Base-by-base conservation (phyloP, 1,140 invertebrate species). In the Zaprionus davidi region DNA sequence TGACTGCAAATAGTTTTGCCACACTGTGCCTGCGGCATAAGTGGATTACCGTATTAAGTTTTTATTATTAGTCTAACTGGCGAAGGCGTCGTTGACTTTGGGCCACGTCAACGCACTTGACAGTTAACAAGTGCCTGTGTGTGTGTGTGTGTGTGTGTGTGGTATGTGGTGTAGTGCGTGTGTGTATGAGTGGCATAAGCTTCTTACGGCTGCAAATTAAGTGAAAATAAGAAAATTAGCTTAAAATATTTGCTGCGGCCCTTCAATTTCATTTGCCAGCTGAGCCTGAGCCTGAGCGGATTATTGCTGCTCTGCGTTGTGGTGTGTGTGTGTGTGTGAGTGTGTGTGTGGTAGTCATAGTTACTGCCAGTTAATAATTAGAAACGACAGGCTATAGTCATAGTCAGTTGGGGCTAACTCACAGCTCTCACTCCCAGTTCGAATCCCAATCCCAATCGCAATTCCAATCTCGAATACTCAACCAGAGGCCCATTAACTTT, bases 21-120 rank as follows among this genome's bases (percentile, higher is more conserved):
- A 31, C 82, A 84, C 58, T 81, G 82, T 85, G 70, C 82, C 77
- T 82, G 76, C 49, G 80, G 74, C 85, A 90, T 84, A 87, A 87
- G 85, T 87, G 84, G 84, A 87, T 87, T 90, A 87, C 81, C 85
- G 84, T 87, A 88, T 88, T 88, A 88, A 90, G 84, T 90, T 88
- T 88, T 88, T 88, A 90, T 90, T 88, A 88, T 90, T 88, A 88
- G 83, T 88, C 78, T 90, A 84, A 90, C 87, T 88, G 78, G 81
- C 71, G 79, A 82, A 79, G 80, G 75, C 79, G 60, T 79, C 79
- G 82, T 79, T 79, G 82, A 86, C 83, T 86, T 86, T 79, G 72
- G 75, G 65, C 59, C 36, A 68, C 41, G 51, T 60, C 68, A 62
- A 69, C 56, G 53, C 66, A 70, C 71, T 78, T 65, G 65, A 70